Evolutionary conservation across 2,113 vertebrate genomes (phyloP).

Genomic region (Fregetta grallaria): DNA sequence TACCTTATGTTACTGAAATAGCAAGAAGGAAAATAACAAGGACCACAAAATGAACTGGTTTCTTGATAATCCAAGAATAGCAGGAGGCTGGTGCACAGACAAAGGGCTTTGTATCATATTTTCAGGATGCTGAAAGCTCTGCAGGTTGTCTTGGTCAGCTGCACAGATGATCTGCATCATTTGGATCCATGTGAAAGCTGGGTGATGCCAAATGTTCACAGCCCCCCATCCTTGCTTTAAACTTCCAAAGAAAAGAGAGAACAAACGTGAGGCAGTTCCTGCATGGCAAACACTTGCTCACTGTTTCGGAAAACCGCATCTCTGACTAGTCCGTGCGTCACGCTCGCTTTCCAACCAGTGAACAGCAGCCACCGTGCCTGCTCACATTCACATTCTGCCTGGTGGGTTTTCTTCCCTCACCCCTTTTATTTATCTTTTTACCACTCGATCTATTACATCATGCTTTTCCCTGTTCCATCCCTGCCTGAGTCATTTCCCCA

Average conservation of each 20-base stretch:
- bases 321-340: background rate
- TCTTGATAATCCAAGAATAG: background rate
- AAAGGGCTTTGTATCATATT: background rate
- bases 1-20: background rate
- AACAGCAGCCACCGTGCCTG: background rate
- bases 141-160: slow-evolving; percentile 21
- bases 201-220: background rate
- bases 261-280: background rate
- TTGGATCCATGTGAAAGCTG: background rate
- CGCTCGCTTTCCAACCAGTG: background rate
- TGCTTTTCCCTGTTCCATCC: background rate
- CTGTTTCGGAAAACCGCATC: background rate
- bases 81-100: background rate
- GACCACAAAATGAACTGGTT: background rate
- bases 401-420: background rate
- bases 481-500: background rate
- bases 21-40: background rate
- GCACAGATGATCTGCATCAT: background rate
- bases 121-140: background rate
- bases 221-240: background rate
- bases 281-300: background rate
- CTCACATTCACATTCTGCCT: background rate
- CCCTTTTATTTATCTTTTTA: background rate
- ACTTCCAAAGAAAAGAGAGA: background rate
- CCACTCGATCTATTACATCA: background rate